Evolutionary conservation across 1,140 invertebrate species (phyloP), one percentile per base, ranked within the genome.

Genomic region (Brachionus calyciflorus): DNA sequence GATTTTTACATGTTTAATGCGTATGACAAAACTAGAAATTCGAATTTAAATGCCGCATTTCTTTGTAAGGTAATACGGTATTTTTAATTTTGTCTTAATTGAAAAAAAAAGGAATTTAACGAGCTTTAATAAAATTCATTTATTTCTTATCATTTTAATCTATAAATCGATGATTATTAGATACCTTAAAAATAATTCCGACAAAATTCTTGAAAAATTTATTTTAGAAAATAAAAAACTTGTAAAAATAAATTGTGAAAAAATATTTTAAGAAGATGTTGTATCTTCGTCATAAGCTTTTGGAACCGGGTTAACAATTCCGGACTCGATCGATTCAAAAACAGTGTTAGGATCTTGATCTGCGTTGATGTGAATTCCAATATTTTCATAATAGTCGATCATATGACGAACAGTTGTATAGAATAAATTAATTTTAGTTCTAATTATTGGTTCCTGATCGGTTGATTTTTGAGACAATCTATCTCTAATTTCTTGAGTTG

Each of bases 261-360:
- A 46, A 46, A 17, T 46, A 10, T 46, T 46, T 46, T 46, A 7
- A 7, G 14, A 37, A 37, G 33, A 37, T 37, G 33, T 5, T 3
- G 4, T 37, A 9, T 37, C 33, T 65, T 65, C 60, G 21, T 41
- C 37, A 65, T 41, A 44, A 44, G 19, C 28, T 65, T 65, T 65
- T 33, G 69, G 69, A 19, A 84, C 77, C 55, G 82, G 84, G 76
- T 84, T 83, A 19, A 85, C 83, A 28, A 84, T 81, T 80, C 82
- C 83, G 65, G 83, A 84, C 77, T 85, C 83, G 37, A 85, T 82
- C 69, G 80, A 81, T 78, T 85, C 84, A 82, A 85, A 85, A 51
- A 85, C 83, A n/a, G 83, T 84, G 60, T 85, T 81, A 37, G 81
- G 81, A 78, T 84, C 83, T 77, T 85, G 84, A 53, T 85, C 84